Conservation (phyloP, 1,140 invertebrate species). For the Drosophila elegans region DNA sequence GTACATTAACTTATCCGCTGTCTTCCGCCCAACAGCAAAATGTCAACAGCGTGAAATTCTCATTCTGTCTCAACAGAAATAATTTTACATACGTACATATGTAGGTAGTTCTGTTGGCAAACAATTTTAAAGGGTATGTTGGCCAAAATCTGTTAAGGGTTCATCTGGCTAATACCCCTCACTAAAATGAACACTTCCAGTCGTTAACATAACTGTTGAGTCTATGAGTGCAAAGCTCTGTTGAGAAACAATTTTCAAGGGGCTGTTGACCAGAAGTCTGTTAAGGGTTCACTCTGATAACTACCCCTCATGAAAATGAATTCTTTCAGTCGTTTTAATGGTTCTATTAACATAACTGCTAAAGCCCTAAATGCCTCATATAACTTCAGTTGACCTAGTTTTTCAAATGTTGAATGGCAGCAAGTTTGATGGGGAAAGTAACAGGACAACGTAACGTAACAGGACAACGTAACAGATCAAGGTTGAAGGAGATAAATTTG, state of each 20-base stretch:
- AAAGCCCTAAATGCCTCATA: not conserved
- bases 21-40: conserved; percentile 43
- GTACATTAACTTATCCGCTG: conserved; percentile 74
- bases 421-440: not conserved
- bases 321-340: not conserved
- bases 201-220: not conserved
- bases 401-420: not conserved
- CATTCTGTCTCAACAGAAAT: conserved; percentile 18
- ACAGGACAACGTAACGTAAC: not conserved
- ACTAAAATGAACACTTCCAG: conserved; percentile 67
- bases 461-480: not conserved
- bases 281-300: too few relatives aligned
- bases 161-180: conserved; percentile 51
- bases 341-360: conserved; percentile 1
- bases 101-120: not conserved
- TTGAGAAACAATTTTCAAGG: not conserved
- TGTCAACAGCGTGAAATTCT: conserved; percentile 25
- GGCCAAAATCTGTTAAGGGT: conserved; percentile 12
- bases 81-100: conserved; percentile 1
- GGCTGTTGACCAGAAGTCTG: too few relatives aligned
- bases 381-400: conserved; percentile 9
- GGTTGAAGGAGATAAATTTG: not conserved
- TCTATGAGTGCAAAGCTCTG: too few relatives aligned
- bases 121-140: not conserved
- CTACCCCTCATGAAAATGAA: too few relatives aligned